phyloP scores from a whole-genome alignment of 2,888 invertebrate species.

The Oscheius sp. region DNA sequence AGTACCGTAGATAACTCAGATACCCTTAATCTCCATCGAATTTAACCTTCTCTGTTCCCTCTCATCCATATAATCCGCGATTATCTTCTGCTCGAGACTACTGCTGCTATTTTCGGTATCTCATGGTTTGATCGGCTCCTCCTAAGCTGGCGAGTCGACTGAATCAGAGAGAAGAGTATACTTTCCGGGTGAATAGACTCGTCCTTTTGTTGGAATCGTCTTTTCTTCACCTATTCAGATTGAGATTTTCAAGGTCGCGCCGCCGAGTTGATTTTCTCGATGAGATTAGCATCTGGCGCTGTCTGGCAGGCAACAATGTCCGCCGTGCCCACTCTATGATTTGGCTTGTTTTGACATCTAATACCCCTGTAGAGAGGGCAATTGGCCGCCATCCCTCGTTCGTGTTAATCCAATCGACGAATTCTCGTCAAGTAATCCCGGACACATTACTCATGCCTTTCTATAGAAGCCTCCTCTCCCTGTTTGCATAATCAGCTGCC shows the following conservation, averaged over 20 bases:
- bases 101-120: no score
- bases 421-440: conserved; percentile 5
- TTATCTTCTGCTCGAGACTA: no score
- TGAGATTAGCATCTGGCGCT: not conserved
- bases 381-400: conserved; percentile 7
- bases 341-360: conserved; percentile 26
- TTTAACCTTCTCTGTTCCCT: no score
- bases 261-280: conserved; percentile 6
- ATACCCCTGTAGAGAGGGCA: conserved; percentile 15
- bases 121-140: no score
- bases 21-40: no score
- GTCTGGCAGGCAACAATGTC: not conserved
- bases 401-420: conserved; percentile 26
- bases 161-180: no score
- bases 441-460: conserved; percentile 25
- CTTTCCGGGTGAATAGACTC: no score
- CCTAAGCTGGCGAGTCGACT: no score
- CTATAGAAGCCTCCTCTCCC: not conserved
- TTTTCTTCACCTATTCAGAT: not conserved
- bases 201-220: no score
- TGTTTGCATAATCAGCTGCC: conserved; percentile 34
- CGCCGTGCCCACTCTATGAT: not conserved
- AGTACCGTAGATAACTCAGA: no score
- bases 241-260: conserved; percentile 1
- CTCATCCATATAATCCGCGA: no score